Evolutionary conservation across 2,797 vertebrate species (phyloP).

Genomic region (Danio choprae): DNA sequence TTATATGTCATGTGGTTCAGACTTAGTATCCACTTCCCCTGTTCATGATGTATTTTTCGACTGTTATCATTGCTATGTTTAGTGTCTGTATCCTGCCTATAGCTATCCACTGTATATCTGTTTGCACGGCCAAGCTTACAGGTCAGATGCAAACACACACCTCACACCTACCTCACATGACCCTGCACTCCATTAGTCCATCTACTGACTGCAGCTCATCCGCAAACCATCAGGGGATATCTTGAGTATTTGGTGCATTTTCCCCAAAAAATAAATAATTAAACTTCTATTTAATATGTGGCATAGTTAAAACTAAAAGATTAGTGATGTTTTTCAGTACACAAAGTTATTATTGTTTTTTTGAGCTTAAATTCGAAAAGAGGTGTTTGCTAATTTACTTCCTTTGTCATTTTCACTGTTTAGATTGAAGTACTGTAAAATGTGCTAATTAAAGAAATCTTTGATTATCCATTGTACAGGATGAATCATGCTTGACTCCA

Average conservation of each 20-base stretch:
- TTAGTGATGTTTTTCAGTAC: background rate
- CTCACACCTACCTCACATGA: background rate
- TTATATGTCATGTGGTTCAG: slow-evolving; percentile 5
- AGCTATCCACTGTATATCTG: background rate
- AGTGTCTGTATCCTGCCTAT: background rate
- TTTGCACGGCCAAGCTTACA: background rate
- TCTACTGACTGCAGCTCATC: no score
- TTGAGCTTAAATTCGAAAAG: background rate
- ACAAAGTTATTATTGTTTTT: no score
- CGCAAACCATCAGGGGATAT: no score
- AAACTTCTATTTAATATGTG: background rate
- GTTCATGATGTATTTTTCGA: background rate
- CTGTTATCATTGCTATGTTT: background rate
- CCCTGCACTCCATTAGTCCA: no score
- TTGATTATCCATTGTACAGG: background rate
- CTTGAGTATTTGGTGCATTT: no score
- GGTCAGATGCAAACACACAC: no score
- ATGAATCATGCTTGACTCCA: slow-evolving; percentile 6
- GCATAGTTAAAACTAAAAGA: background rate
- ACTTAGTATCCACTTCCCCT: background rate
- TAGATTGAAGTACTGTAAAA: background rate
- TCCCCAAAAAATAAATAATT: no score
- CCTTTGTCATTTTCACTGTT: background rate
- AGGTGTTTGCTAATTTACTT: background rate
- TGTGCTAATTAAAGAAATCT: background rate